Percentiles rank a stretch among this genome's conserved stretches.
These are phyloP conservation scores for Meles meles DNA, from an alignment of 2,113 vertebrate genomes.

Conservation along the genomic window DNA sequence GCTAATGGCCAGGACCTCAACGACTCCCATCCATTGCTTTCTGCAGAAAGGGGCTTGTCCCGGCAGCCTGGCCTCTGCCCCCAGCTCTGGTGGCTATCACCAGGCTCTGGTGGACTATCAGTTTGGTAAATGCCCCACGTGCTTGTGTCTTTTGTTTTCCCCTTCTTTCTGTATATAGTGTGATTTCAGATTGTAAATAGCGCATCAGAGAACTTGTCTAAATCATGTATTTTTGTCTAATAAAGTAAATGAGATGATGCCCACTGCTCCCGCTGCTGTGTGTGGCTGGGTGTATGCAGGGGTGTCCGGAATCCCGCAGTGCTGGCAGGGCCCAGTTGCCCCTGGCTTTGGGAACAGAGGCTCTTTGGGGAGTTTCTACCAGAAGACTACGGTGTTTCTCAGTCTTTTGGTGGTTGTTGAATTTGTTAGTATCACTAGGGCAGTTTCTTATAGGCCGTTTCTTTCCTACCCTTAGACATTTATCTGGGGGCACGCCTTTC, in stretches of 20 bases:
- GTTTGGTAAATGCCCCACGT: slow-evolving; percentile 90
- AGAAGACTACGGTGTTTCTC: not conserved
- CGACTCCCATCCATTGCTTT: slow-evolving; percentile 77
- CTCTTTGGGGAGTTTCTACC: not conserved
- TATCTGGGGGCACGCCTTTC: slow-evolving; percentile 39
- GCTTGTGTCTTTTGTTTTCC: slow-evolving; percentile 87
- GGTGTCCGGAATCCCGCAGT: not conserved
- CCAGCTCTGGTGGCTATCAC: slow-evolving; percentile 81
- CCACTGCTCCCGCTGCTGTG: slow-evolving; percentile 58
- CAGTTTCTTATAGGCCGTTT: not conserved
- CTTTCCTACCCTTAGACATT: not conserved
- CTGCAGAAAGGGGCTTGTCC: slow-evolving; percentile 81
- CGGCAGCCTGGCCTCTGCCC: not conserved
- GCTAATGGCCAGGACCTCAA: slow-evolving; percentile 81
- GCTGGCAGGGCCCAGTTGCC: not conserved
- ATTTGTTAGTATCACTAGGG: not conserved
- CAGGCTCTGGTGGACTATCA: slow-evolving; percentile 83
- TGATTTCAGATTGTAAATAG: slow-evolving; percentile 99
- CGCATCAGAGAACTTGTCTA: slow-evolving; percentile 96
- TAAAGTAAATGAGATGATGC: slow-evolving; percentile 96
- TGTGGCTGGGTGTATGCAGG: slow-evolving; percentile 23
- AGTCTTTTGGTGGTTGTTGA: not conserved
- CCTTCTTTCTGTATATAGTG: slow-evolving; percentile 95
- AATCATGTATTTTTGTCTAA: slow-evolving; percentile 99
- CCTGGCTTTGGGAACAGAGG: not conserved